Base-by-base conservation (phyloP, 2,113 vertebrate species). In the Fregetta grallaria region DNA sequence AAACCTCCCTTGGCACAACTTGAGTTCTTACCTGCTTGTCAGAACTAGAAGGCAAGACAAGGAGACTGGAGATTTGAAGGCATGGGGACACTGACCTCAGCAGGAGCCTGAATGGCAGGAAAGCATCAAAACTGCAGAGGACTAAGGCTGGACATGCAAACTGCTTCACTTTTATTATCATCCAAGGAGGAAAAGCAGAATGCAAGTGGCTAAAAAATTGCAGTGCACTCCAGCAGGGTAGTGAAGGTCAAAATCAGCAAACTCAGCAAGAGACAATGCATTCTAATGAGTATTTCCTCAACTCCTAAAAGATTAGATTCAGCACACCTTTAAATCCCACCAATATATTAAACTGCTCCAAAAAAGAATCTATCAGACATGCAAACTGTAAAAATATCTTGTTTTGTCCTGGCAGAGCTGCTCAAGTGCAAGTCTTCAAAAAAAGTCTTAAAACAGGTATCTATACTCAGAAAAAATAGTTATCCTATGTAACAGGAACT, bases 241-340 rank as follows among this genome's bases (percentile, higher is more conserved):
- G 66, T 62, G 93, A 97, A 97, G 96, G 97, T 96, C 94, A 94
- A 87, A 90, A 49, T 90, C 77, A 16, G 90, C 94, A 94, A 87
- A 90, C 53, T 90, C 77, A 16, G 90, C 67, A 88, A 86, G 67
- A 93, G 74, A 96, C 93, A 96, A 91, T 67, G 71, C 85, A 96
- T 95, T 90, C 75, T 94, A 94, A 96, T 94, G 95, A 94, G 78
- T 81, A 68, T 72, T 96, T 94, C 68, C 76, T 78, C 76, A 78
- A 19, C 76, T 94, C 91, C 79, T 86, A 61, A 61, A 94, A 94
- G 92, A 95, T 94, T 94, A 96, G 52, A 84, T 84, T 94, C 94
- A 89, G 91, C 49, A 91, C 36, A 94, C 49, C 86, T 95, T 91
- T 61, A 96, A 97, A 96, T 94, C 92, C 79, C 61, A 92, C 65